Base-by-base conservation (phyloP, 2,113 vertebrate species). In the Toxotes chatareus region DNA sequence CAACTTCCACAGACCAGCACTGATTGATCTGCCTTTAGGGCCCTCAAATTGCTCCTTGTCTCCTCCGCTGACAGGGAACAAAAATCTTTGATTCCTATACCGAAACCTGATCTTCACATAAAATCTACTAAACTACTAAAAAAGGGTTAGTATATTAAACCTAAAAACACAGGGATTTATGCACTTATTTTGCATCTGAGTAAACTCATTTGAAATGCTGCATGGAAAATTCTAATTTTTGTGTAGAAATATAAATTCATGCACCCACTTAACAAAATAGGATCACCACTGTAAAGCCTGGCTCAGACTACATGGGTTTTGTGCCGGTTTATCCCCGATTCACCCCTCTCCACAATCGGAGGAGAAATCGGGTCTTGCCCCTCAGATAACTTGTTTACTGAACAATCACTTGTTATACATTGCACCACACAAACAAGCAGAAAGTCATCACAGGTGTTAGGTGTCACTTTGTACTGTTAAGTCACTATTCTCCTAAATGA, bases 11-110 rank as follows among this genome's bases (percentile, higher is more conserved):
- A 67, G 73, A 66, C 51, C 53, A 23, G 32, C 11, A 0, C 14
- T 89, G 92, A 94, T 75, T 88, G 89, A 92, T 88, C 76, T 49
- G 78, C 85, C 86, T 79, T 49, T 5, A 62, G 87, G 87, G 74
- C 44, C 34, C 5, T 53, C 27, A 67, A 69, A 79, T 40, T 27
- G 57, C 68, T 61, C 55, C 66, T 2, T 31, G 85, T 88, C 84
- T 80, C 64, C 32, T 78, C 38, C 1, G 13, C 55, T 83, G 60
- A 82, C 77, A 36, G 34, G 44, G 64, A 82, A 76, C 74, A 86
- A 40, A 88, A 86, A 82, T 81, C 27, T n/a, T 60, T 7, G 63
- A 86, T 80, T 82, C 78, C 76, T 62, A 19, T 62, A 16, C 72
- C 16, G 79, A 85, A 72, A 91, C n/a, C 60, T 44, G 76, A 89